Base-by-base conservation (phyloP, 2,113 vertebrate species). In the Myotis yumanensis region DNA sequence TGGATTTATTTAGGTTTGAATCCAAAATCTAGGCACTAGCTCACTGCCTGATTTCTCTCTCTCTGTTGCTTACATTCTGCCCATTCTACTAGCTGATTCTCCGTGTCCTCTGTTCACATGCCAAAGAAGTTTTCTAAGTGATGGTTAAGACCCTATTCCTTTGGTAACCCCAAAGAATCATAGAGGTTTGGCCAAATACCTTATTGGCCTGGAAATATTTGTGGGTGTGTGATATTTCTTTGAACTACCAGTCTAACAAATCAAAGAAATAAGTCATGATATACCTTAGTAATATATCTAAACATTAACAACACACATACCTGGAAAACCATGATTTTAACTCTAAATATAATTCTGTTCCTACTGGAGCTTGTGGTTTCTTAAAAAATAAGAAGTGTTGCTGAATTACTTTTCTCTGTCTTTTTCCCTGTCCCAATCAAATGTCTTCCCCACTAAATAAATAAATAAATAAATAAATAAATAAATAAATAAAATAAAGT, bases 371-470 rank as follows among this genome's bases (percentile, higher is more conserved):
- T 51, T 72, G 1, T 7, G 14, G 1, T 89, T 93, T 11, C 16
- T 95, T 25, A 59, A 57, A 86, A 46, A 71, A 9, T 18, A 23
- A 8, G 5, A 46, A 90, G 4, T 85, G 43, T 86, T 94, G 90
- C 11, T 89, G 8, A 32, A 95, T 71, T 35, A 1, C 0, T 43
- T 15, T 46, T 88, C 23, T 87, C 48, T 79, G 35, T 43, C 32
- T 28, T 32, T 7, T 86, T 92, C 90, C 18, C 11, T 51, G 25
- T 11, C 62, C 72, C 37, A 83, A 82, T 16, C 90, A 95, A 96
- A 95, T 43, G 20, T 90, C 62, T 92, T 82, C n/a, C 64, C 28
- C 8, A 52, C 28, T 82, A 73, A 88, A 96, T 76, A 11, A 11
- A 86, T 82, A 92, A 54, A 40, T 40, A 5, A 40, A 40, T 40